These are phyloP conservation scores for Phytoseiulus persimilis DNA, from an alignment of 2,888 invertebrate species.

Conservation along the genomic window DNA sequence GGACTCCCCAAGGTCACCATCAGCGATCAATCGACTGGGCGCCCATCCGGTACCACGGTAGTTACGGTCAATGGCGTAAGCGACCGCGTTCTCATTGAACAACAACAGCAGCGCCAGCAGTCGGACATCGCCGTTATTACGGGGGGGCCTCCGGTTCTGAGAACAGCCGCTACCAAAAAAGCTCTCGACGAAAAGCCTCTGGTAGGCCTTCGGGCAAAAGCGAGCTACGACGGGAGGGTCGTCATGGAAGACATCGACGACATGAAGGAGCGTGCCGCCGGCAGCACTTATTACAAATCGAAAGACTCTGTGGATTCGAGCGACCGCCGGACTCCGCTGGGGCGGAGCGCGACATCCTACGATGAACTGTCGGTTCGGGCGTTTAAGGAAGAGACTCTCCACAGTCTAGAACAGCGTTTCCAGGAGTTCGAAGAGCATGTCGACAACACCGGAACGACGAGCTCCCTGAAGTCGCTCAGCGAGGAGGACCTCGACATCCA, in stretches of 20 bases:
- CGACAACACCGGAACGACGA: constrained; percentile 20
- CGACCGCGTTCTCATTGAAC: constrained; percentile 32
- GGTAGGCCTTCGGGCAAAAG: constrained; percentile 14
- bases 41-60: not conserved
- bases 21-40: not conserved
- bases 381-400: constrained; percentile 26
- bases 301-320: not conserved
- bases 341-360: not conserved
- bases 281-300: not conserved
- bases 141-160: not conserved
- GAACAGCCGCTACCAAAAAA: not conserved
- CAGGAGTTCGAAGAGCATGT: constrained; percentile 16
- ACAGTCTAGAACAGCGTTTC: not conserved
- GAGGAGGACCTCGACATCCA: constrained; percentile 20
- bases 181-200: not conserved
- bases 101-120: not conserved
- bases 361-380: constrained; percentile 25
- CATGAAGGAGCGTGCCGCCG: not conserved
- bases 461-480: not conserved
- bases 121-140: not conserved
- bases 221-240: constrained; percentile 14
- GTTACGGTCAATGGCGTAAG: constrained; percentile 31
- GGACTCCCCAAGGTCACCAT: not conserved
- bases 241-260: constrained; percentile 35
- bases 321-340: constrained; percentile 7